A percentile compares a stretch with the other conserved stretches of the same genome.
phyloP scores from a whole-genome alignment of 2,113 vertebrate species.

The Galemys pyrenaicus region DNA sequence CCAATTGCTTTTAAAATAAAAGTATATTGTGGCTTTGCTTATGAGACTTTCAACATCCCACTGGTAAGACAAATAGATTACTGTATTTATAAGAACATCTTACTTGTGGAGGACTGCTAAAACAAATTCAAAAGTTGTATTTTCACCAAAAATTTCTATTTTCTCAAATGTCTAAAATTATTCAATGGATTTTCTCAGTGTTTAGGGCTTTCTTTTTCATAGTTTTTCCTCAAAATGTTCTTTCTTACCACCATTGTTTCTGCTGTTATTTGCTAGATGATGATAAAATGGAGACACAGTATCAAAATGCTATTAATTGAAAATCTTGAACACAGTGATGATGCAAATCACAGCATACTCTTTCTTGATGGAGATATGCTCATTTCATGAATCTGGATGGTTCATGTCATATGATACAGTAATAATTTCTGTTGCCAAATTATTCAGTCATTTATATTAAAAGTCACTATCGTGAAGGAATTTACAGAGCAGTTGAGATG shows the following conservation, averaged over 20 bases:
- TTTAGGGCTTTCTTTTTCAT: not conserved
- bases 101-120: not conserved
- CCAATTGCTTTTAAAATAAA: not conserved
- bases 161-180: slow-evolving; percentile 2
- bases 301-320: not conserved
- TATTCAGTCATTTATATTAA: slow-evolving; percentile 36
- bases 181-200: not conserved
- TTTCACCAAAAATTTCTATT: not conserved
- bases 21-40: not conserved
- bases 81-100: not conserved
- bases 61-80: not conserved
- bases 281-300: not conserved
- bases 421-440: slow-evolving; percentile 28
- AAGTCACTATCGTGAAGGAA: not conserved
- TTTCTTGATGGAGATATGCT: not conserved
- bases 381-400: not conserved
- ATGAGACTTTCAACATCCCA: not conserved
- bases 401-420: not conserved
- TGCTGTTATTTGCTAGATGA: not conserved
- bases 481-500: not conserved
- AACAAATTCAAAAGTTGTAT: not conserved
- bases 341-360: not conserved
- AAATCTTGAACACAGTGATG: not conserved
- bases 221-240: not conserved
- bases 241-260: not conserved